A percentile compares a stretch with the other conserved stretches of the same genome.
Conservation (phyloP, 2,797 vertebrate species). For the Dendrocincla tyrannina region DNA sequence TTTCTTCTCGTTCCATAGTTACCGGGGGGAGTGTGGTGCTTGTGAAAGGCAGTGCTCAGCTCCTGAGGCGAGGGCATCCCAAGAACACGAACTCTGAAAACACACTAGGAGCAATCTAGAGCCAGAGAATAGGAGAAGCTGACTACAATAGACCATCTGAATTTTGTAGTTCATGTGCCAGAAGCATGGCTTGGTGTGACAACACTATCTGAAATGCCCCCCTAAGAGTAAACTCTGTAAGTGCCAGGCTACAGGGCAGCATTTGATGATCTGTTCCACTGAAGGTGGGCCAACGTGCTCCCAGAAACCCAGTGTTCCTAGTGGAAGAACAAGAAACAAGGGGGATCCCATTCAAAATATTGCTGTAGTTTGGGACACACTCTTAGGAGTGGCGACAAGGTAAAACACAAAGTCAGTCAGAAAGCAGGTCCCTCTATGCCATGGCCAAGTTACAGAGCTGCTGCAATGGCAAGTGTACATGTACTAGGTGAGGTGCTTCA, state of each 20-base stretch:
- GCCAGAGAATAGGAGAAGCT: background rate
- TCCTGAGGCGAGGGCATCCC: background rate
- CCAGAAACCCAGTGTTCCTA: background rate
- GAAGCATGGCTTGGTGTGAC: background rate
- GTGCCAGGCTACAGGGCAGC: background rate
- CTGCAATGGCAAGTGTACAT: rapidly evolving
- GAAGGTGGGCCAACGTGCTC: rapidly evolving
- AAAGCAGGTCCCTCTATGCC: background rate
- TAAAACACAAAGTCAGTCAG: background rate
- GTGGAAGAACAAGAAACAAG: background rate
- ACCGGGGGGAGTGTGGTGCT: background rate
- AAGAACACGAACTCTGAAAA: background rate
- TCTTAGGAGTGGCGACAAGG: background rate
- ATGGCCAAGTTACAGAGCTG: background rate
- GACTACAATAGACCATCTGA: background rate
- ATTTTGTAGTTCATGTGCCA: background rate
- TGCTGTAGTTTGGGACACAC: background rate
- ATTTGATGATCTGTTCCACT: background rate
- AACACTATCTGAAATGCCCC: background rate
- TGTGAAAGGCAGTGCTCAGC: background rate
- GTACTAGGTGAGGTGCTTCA: background rate
- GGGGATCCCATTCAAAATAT: background rate
- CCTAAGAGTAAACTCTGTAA: background rate
- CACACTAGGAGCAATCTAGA: background rate
- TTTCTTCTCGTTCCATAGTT: background rate